phyloP scores from a whole-genome alignment of 2,888 invertebrate genomes.

The Philereme transversata region DNA sequence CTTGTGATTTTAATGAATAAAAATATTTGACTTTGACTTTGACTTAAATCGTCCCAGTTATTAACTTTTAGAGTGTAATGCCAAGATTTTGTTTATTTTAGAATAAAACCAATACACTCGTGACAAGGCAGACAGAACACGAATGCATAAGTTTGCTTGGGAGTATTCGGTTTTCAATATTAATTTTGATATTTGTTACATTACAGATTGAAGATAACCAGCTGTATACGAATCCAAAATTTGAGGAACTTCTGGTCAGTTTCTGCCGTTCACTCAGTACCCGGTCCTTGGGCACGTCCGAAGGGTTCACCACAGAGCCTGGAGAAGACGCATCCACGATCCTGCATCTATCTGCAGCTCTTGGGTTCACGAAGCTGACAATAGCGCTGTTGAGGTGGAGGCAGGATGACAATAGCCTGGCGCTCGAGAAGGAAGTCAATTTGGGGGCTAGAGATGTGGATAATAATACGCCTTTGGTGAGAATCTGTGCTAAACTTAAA shows the following conservation, averaged over 20 bases:
- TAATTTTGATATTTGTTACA: background rate
- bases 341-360: slow-evolving; percentile 94
- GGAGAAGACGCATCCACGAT: slow-evolving; percentile 86
- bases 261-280: slow-evolving; percentile 91
- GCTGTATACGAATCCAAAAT: slow-evolving; percentile 87
- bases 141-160: no score
- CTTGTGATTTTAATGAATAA: no score
- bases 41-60: no score
- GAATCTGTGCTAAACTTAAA: slow-evolving; percentile 35
- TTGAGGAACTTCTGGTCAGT: slow-evolving; percentile 93
- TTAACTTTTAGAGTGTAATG: no score
- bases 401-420: slow-evolving; percentile 93
- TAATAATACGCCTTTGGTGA: slow-evolving; percentile 95
- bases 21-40: no score
- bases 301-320: slow-evolving; percentile 80
- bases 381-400: slow-evolving; percentile 94
- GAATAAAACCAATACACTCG: no score
- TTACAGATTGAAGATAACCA: slow-evolving; percentile 84
- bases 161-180: no score
- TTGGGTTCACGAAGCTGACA: slow-evolving; percentile 94
- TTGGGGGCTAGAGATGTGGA: slow-evolving; percentile 94
- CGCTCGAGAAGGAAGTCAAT: slow-evolving; percentile 96
- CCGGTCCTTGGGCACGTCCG: slow-evolving; percentile 77
- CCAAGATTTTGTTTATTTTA: no score
- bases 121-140: no score